Conservation (phyloP, 2,113 vertebrate genomes). For the Cephalophus harveyi region DNA sequence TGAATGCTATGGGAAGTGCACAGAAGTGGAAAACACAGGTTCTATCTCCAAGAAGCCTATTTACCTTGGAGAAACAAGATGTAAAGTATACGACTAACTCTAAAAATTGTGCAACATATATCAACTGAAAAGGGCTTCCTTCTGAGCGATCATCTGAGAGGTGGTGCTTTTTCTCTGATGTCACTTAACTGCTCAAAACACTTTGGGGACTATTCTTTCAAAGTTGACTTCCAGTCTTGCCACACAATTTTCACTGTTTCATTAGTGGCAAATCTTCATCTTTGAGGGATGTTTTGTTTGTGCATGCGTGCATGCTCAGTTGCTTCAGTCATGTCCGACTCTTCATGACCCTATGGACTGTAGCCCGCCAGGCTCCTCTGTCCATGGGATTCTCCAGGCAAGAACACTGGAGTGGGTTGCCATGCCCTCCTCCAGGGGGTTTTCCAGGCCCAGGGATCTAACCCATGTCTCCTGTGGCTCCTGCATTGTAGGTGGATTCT, state of each 20-base stretch:
- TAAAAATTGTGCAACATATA: not conserved
- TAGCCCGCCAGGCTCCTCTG: not conserved
- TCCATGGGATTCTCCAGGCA: not conserved
- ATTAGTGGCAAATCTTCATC: not conserved
- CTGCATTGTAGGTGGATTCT: not conserved
- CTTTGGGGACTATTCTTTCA: not conserved
- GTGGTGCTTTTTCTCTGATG: not conserved
- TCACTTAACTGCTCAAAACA: not conserved
- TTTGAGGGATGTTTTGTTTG: not conserved
- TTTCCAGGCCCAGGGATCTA: not conserved
- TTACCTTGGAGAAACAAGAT: not conserved
- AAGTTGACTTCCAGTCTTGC: not conserved
- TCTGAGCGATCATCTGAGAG: not conserved
- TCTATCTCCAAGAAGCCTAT: not conserved
- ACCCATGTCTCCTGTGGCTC: not conserved
- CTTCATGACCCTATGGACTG: not conserved
- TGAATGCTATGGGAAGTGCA: not conserved
- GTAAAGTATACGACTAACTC: not conserved
- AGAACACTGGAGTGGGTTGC: not conserved
- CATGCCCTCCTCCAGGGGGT: not conserved
- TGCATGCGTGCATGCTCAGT: not conserved
- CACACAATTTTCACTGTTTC: not conserved
- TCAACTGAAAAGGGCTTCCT: not conserved
- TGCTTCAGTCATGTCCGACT: accelerated
- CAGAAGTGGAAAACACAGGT: not conserved